Conservation (phyloP, 2,888 invertebrate genomes). For the Hartigia nigra region DNA sequence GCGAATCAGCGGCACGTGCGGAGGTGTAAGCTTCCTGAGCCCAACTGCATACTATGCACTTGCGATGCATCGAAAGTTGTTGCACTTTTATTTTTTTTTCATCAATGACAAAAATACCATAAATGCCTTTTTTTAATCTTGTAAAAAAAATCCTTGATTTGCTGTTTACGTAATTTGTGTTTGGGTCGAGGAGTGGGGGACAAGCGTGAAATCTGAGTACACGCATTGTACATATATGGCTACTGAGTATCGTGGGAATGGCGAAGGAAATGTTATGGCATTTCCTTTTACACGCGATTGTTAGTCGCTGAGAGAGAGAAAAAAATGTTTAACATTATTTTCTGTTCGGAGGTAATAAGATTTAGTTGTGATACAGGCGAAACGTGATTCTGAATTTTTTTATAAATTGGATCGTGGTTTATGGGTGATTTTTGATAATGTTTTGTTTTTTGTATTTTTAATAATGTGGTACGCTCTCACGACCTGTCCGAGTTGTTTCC, state of each 20-base stretch:
- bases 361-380: background rate
- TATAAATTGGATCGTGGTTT: background rate
- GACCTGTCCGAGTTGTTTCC: background rate
- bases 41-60: background rate
- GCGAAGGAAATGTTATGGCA: background rate
- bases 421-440: background rate
- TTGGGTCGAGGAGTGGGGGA: too few relatives aligned
- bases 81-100: background rate
- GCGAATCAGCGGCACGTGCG: conserved; percentile 27
- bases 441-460: background rate
- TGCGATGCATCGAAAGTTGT: background rate
- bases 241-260: conserved; percentile 1
- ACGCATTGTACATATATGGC: background rate
- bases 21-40: conserved; percentile 11
- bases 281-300: background rate
- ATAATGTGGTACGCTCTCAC: background rate
- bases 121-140: background rate
- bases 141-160: background rate
- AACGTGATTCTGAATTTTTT: background rate
- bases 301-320: background rate
- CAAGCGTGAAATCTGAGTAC: background rate
- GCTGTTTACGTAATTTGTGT: too few relatives aligned
- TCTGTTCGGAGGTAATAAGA: background rate
- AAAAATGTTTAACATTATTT: background rate
- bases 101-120: background rate